Base-by-base conservation (phyloP, 2,888 invertebrate species). In the Camptogramma bilineatum region DNA sequence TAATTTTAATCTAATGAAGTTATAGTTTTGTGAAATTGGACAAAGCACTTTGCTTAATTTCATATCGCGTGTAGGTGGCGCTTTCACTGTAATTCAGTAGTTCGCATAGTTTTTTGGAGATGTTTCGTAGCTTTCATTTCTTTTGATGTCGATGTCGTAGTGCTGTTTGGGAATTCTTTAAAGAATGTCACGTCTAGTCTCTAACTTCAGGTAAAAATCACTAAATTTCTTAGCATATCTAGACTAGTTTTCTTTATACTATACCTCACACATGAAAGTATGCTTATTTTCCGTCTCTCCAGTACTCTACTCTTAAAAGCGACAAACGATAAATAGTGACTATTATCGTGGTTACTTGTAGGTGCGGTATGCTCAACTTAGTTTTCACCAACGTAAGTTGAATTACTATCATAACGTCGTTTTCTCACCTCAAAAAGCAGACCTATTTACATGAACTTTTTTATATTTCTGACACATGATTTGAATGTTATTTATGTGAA, bases 21-120 rank as follows among this genome's bases (percentile, higher is more conserved):
- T 66, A 60, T 52, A 21, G 52, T 53, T 52, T 65, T 62, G 57
- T 62, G 57, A 71, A 73, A 72, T 72, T 73, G 68, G 68, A 69
- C 51, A 24, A 57, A 70, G 71, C 71, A 73, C 73, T 73, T 71
- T 68, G 61, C 64, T 70, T 70, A 71, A 73, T 73, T 68, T 71
- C 66, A 64, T 68, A 73, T 73, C 66, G 73, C 71, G 72, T 71
- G 71, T 66, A 63, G 60, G 62, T 47, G 51, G 48, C 64, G 72
- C 68, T 73, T 69, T 68, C 62, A 62, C 68, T 65, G 52, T 60
- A 68, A 69, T 68, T 71, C 66, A 69, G 68, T 60, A 64, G 61
- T 64, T 67, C 46, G 63, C 62, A 60, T 59, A 58, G 53, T 60
- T 52, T 60, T 44, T 55, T 55, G 16, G 59, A 59, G 44, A 62